These are phyloP conservation scores for Tetraneura akinire DNA, from an alignment of 1,140 invertebrate species.

Conservation along the genomic window DNA sequence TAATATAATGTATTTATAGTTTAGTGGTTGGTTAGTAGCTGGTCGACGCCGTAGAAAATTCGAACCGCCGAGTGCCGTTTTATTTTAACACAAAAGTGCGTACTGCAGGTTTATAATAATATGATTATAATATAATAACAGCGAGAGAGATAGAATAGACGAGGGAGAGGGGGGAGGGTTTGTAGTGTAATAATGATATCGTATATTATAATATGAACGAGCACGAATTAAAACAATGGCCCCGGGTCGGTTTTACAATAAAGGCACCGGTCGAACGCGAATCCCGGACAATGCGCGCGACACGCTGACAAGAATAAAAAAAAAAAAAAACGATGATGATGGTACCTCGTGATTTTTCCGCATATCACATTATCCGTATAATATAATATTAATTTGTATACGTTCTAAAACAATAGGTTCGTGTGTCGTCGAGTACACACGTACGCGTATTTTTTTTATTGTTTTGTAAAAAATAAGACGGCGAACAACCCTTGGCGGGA, in stretches of 20 bases:
- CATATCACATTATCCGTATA: too few species aligned
- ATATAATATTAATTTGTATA: too few species aligned
- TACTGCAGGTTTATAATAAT: too few species aligned
- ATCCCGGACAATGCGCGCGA: conserved; percentile 4
- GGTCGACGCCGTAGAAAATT: conserved; percentile 8
- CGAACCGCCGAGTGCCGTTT: conserved; percentile 21
- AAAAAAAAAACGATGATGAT: conserved; percentile 45
- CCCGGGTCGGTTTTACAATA: conserved; percentile 3
- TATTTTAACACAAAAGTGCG: conserved; percentile 46
- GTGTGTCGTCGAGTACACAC: conserved; percentile 21
- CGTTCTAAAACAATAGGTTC: conserved; percentile 38
- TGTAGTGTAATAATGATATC: too few species aligned
- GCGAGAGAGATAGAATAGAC: too few species aligned
- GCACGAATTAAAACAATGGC: conserved; percentile 5
- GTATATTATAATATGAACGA: neutral
- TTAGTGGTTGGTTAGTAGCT: neutral
- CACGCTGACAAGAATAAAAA: too few species aligned
- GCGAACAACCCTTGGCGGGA: neutral
- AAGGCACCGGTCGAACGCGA: neutral
- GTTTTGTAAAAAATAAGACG: neutral
- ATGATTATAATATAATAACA: conserved; percentile 26
- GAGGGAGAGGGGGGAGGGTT: too few species aligned
- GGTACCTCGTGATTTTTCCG: conserved; percentile 33
- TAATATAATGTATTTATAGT: neutral
- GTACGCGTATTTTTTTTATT: neutral